phyloP scores from a whole-genome alignment of 2,888 invertebrate genomes.

The Acheta domesticus region DNA sequence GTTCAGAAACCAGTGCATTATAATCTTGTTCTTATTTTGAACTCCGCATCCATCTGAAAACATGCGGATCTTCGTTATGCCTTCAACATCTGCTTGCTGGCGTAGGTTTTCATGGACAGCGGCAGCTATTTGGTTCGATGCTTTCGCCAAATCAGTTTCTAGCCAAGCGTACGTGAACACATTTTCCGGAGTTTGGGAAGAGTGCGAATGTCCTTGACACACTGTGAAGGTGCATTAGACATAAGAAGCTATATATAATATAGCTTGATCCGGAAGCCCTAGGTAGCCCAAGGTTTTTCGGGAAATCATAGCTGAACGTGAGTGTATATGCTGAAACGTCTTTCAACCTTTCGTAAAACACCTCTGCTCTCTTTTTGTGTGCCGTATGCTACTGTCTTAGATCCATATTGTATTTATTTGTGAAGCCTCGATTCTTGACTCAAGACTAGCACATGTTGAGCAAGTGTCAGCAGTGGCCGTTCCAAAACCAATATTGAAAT shows the following conservation, averaged over 20 bases:
- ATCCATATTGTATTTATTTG: neutral
- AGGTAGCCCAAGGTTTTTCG: constrained; percentile 42
- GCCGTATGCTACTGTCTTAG: constrained; percentile 25
- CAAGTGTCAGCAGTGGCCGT: too few relatives aligned
- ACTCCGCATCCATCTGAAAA: too few relatives aligned
- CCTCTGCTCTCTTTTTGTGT: constrained; percentile 39
- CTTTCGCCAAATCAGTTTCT: constrained; percentile 42
- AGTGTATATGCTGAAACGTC: constrained; percentile 34
- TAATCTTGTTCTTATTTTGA: too few relatives aligned
- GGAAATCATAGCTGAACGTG: constrained; percentile 42
- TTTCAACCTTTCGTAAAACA: constrained; percentile 38
- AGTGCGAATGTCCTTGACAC: constrained; percentile 42
- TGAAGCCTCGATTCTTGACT: constrained; percentile 21
- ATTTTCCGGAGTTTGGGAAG: constrained; percentile 38
- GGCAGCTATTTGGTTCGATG: constrained; percentile 20
- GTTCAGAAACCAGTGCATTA: too few relatives aligned
- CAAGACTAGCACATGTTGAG: neutral
- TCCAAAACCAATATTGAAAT: too few relatives aligned
- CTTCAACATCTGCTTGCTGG: too few relatives aligned
- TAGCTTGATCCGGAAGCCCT: constrained; percentile 43
- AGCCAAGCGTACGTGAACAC: constrained; percentile 42
- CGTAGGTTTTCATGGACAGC: too few relatives aligned
- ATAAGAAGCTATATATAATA: constrained; percentile 44
- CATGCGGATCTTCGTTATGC: too few relatives aligned
- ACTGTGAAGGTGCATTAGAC: constrained; percentile 44